Evolutionary conservation across 1,140 invertebrate genomes (phyloP).

Genomic region (Dreissena polymorpha): DNA sequence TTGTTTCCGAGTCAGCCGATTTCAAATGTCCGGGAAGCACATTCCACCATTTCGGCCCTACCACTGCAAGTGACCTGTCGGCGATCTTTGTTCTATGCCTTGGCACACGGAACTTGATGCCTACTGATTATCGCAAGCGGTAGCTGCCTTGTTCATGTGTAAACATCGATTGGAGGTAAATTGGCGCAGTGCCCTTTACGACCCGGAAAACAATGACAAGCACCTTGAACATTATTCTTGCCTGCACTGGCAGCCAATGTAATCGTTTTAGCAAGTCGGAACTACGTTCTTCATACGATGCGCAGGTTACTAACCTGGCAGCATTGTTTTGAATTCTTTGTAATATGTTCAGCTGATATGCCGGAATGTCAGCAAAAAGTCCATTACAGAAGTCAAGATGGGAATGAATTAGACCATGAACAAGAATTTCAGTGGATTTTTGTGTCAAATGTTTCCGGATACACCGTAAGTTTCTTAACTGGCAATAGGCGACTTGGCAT

Average conservation of each 20-base stretch:
- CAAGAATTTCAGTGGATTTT: neutral
- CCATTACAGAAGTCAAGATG: constrained; percentile 24
- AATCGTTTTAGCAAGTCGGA: neutral
- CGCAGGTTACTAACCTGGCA: neutral
- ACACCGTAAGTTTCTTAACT: neutral
- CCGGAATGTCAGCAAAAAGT: constrained; percentile 1
- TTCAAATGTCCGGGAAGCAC: too few relatives aligned
- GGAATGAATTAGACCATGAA: constrained; percentile 12
- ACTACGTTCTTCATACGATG: too few relatives aligned
- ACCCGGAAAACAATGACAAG: neutral
- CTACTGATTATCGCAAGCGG: too few relatives aligned
- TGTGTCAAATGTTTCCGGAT: neutral
- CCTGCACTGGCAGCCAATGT: neutral
- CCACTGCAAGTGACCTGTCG: too few relatives aligned
- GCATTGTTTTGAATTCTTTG: constrained; percentile 18
- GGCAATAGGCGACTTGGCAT: neutral
- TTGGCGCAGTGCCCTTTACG: too few relatives aligned
- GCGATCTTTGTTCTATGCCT: too few relatives aligned
- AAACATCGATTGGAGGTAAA: too few relatives aligned
- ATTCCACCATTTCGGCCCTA: too few relatives aligned
- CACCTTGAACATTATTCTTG: neutral
- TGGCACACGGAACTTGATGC: too few relatives aligned
- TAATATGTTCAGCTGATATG: neutral
- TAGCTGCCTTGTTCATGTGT: too few relatives aligned
- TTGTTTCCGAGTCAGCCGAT: too few relatives aligned